Evolutionary conservation across 2,113 vertebrate genomes (phyloP).

Genomic region (Amphiprion percula): DNA sequence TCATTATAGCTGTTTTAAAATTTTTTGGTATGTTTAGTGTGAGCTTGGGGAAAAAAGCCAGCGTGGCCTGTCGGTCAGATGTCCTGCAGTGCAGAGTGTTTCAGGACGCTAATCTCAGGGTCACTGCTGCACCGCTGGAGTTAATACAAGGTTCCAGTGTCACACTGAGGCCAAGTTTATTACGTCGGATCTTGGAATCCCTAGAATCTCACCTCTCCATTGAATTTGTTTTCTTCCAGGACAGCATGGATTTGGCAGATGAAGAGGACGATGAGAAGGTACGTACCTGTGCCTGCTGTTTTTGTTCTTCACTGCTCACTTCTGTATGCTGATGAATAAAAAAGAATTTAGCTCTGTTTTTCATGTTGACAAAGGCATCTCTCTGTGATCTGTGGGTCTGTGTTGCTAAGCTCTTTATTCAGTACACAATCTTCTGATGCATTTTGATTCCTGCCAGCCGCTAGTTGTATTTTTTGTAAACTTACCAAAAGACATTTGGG

Average conservation of each 20-base stretch:
- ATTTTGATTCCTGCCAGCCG: conserved; percentile 62
- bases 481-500: conserved; percentile 53
- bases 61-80: conserved; percentile 3
- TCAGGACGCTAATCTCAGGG: conserved; percentile 35
- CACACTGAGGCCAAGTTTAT: neutral
- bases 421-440: conserved; percentile 43
- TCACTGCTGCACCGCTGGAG: conserved; percentile 22
- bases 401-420: conserved; percentile 61
- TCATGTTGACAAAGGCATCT: conserved; percentile 59
- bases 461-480: conserved; percentile 43
- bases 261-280: conserved; percentile 97
- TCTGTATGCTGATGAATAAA: conserved; percentile 17
- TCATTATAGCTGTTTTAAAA: too few species aligned
- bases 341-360: conserved; percentile 15
- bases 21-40: neutral
- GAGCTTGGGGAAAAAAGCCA: neutral
- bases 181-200: neutral
- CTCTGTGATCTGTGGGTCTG: conserved; percentile 48
- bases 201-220: neutral
- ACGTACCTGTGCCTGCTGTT: conserved; percentile 8
- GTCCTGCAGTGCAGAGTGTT: conserved; percentile 17
- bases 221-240: conserved; percentile 80
- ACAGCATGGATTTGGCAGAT: conserved; percentile 88
- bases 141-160: neutral
- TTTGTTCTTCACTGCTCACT: conserved; percentile 20